Evolutionary conservation across 2,888 invertebrate species (phyloP).

Genomic region (Drosophila rubida): DNA sequence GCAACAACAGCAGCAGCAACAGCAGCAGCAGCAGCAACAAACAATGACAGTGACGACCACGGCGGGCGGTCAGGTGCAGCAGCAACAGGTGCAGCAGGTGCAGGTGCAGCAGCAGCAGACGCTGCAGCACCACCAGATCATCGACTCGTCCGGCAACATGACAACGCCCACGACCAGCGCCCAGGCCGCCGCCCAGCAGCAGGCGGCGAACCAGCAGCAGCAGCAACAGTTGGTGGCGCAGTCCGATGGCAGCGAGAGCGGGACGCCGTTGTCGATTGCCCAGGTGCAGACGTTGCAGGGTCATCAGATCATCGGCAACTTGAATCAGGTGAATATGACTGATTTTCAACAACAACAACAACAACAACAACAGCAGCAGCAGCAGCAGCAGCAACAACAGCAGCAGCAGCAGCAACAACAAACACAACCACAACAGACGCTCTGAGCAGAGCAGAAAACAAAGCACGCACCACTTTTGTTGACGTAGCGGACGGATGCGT

Average conservation of each 20-base stretch:
- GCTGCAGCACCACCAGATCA: constrained; percentile 83
- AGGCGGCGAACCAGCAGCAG: constrained; percentile 66
- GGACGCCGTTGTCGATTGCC: constrained; percentile 84
- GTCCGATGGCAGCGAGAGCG: constrained; percentile 84
- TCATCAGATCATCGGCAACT: constrained; percentile 85
- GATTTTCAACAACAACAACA: constrained; percentile 83
- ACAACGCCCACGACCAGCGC: constrained; percentile 81
- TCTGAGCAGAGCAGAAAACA: constrained; percentile 43
- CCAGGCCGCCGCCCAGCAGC: constrained; percentile 73
- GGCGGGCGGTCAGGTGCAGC: constrained; percentile 71
- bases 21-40: constrained; percentile 73
- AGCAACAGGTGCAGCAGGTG: constrained; percentile 74
- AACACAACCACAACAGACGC: constrained; percentile 74
- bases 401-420: constrained; percentile 50
- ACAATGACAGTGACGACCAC: constrained; percentile 68
- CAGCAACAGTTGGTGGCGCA: constrained; percentile 84
- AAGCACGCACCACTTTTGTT: constrained; percentile 19
- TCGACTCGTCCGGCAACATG: constrained; percentile 84
- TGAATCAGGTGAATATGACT: constrained; percentile 85
- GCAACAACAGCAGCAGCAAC: constrained; percentile 69
- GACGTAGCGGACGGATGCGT: constrained; percentile 54
- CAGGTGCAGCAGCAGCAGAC: constrained; percentile 76
- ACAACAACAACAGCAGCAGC: constrained; percentile 57
- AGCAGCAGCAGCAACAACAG: constrained; percentile 50
- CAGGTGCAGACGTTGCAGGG: constrained; percentile 85